A percentile compares a stretch with the other conserved stretches of the same genome.
These are phyloP conservation scores for Amniataba percoides DNA, from an alignment of 2,797 vertebrate genomes.

Conservation along the genomic window DNA sequence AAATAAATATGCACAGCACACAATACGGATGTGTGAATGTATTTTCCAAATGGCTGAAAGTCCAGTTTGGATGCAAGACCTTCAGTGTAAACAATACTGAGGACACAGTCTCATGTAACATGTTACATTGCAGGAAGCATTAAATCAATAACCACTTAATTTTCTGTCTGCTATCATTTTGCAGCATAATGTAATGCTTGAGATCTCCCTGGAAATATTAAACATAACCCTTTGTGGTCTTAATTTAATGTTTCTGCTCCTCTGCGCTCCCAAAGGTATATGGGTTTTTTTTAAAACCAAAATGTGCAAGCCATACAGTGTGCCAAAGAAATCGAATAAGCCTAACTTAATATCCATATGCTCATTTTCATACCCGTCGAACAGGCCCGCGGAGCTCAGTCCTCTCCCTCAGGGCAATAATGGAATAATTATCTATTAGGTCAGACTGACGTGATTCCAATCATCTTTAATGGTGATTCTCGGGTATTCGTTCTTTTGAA, in stretches of 20 bases:
- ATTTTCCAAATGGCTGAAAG: slow-evolving; percentile 19
- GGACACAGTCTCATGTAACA: neutral
- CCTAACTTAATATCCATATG: slow-evolving; percentile 50
- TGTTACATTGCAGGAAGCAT: neutral
- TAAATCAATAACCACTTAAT: slow-evolving; percentile 1
- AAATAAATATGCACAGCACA: slow-evolving; percentile 39
- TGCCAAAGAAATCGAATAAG: slow-evolving; percentile 55
- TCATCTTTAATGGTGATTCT: slow-evolving; percentile 69
- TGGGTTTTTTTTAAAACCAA: slow-evolving; percentile 28
- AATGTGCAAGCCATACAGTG: slow-evolving; percentile 10
- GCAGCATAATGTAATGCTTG: slow-evolving; percentile 5
- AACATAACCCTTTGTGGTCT: neutral
- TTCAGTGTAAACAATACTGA: slow-evolving; percentile 16
- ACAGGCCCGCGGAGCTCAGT: slow-evolving; percentile 43
- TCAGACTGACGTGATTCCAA: slow-evolving; percentile 67
- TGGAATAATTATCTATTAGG: slow-evolving; percentile 74
- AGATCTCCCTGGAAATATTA: slow-evolving; percentile 21
- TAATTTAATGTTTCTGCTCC: slow-evolving; percentile 36
- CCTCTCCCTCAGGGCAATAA: slow-evolving; percentile 52
- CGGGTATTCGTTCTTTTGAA: slow-evolving; percentile 48
- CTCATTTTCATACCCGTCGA: slow-evolving; percentile 56
- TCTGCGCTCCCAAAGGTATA: slow-evolving; percentile 29
- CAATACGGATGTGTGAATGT: neutral
- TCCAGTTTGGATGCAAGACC: slow-evolving; percentile 13
- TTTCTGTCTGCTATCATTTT: slow-evolving; percentile 8